phyloP scores from a whole-genome alignment of 2,888 invertebrate genomes.

The Petrolisthes cinctipes region DNA sequence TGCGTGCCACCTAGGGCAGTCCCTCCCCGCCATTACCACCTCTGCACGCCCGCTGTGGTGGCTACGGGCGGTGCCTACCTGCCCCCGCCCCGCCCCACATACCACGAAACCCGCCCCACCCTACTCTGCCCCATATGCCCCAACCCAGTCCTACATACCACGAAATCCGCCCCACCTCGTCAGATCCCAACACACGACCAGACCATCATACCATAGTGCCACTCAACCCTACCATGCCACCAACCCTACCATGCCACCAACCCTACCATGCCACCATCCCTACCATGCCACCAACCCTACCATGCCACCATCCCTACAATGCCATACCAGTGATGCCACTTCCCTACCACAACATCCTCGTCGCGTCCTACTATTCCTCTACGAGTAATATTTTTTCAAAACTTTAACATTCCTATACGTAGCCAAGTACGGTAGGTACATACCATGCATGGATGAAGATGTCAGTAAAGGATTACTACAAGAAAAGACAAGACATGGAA shows the following conservation, averaged over 20 bases:
- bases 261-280: not conserved
- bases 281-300: not conserved
- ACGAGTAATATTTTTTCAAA: no score
- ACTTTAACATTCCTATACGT: no score
- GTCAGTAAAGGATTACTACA: no score
- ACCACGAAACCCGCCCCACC: not conserved
- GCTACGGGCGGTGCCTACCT: conserved; percentile 40
- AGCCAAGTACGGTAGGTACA: no score
- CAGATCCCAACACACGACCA: not conserved
- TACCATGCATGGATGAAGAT: no score
- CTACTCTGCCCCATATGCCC: not conserved
- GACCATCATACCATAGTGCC: not conserved
- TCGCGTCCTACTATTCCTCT: not conserved
- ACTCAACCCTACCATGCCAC: not conserved
- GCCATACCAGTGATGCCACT: not conserved
- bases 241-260: not conserved
- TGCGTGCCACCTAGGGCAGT: conserved; percentile 31
- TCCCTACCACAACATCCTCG: not conserved
- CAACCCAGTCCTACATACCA: not conserved
- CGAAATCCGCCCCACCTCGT: not conserved
- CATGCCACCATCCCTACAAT: not conserved
- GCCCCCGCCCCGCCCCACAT: not conserved
- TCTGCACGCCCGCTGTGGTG: conserved; percentile 39
- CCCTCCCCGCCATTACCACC: conserved; percentile 35
- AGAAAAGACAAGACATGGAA: no score